A percentile compares a stretch with the other conserved stretches of the same genome.
Evolutionary conservation across 2,888 invertebrate species (phyloP).

Genomic region (Diogma glabrata): DNA sequence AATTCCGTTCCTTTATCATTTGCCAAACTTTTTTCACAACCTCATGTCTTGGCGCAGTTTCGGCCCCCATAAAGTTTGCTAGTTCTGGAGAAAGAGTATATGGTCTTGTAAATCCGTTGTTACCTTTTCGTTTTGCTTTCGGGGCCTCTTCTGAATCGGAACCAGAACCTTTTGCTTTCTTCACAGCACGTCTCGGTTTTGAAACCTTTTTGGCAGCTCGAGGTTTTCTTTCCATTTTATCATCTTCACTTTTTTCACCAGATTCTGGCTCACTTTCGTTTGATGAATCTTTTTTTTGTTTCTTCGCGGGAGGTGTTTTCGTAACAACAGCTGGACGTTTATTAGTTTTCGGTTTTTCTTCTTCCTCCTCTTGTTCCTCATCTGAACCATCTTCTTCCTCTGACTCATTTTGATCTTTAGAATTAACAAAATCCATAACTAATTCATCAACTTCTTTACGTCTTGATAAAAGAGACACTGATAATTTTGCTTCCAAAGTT

Average conservation of each 20-base stretch:
- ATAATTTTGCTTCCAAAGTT: constrained; percentile 70
- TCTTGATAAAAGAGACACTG: constrained; percentile 59
- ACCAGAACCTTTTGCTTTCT: constrained; percentile 51
- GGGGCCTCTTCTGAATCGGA: constrained; percentile 46
- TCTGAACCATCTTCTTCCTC: constrained; percentile 26
- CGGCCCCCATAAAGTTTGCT: constrained; percentile 66
- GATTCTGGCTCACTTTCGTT: constrained; percentile 38
- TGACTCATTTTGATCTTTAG: constrained; percentile 39
- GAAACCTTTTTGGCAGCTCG: constrained; percentile 30
- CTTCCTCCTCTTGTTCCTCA: constrained; percentile 33
- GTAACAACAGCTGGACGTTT: constrained; percentile 41
- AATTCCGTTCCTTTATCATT: constrained; percentile 76
- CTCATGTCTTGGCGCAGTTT: constrained; percentile 75
- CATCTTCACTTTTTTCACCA: constrained; percentile 39
- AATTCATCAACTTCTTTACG: constrained; percentile 80
- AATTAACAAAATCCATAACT: constrained; percentile 63
- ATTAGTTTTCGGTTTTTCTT: constrained; percentile 18
- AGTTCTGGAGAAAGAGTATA: constrained; percentile 76
- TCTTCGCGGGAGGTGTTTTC: constrained; percentile 26
- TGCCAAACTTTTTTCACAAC: constrained; percentile 86
- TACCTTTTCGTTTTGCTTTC: constrained; percentile 44
- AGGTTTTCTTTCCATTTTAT: constrained; percentile 29
- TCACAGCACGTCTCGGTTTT: constrained; percentile 23
- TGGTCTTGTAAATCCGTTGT: constrained; percentile 76
- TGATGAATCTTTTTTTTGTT: constrained; percentile 22